These are phyloP conservation scores for Stictonetta naevosa DNA, from an alignment of 2,113 vertebrate genomes.

Conservation along the genomic window DNA sequence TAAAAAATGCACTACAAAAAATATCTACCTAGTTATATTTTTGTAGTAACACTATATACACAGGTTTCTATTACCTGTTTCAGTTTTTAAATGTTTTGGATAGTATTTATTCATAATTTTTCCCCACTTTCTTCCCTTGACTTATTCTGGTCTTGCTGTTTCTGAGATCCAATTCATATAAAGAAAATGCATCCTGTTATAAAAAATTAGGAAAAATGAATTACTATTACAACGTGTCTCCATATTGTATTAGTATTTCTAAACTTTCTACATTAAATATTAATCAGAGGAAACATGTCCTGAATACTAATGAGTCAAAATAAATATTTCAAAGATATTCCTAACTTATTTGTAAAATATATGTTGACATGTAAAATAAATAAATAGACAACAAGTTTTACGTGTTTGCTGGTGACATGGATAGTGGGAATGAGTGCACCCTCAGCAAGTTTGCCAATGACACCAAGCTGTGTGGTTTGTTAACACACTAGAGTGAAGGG, in stretches of 20 bases:
- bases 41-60: neutral
- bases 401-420: too few relatives aligned
- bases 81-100: neutral
- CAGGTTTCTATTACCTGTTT: neutral
- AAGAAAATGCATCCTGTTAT: slow-evolving; percentile 9
- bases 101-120: neutral
- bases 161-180: neutral
- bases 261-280: slow-evolving; percentile 25
- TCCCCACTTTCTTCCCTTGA: neutral
- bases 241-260: slow-evolving; percentile 50
- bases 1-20: neutral
- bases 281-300: slow-evolving; percentile 23
- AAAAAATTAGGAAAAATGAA: slow-evolving; percentile 40
- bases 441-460: too few relatives aligned
- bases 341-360: neutral
- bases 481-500: too few relatives aligned
- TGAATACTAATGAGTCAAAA: slow-evolving; percentile 41
- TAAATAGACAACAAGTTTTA: neutral
- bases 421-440: too few relatives aligned
- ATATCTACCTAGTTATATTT: neutral
- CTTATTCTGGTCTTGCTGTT: neutral
- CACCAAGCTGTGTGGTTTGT: too few relatives aligned
- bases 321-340: neutral
- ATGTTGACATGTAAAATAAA: neutral
- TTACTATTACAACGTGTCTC: neutral